phyloP scores from a whole-genome alignment of 2,888 invertebrate species.

The Microctonus hyperodae region DNA sequence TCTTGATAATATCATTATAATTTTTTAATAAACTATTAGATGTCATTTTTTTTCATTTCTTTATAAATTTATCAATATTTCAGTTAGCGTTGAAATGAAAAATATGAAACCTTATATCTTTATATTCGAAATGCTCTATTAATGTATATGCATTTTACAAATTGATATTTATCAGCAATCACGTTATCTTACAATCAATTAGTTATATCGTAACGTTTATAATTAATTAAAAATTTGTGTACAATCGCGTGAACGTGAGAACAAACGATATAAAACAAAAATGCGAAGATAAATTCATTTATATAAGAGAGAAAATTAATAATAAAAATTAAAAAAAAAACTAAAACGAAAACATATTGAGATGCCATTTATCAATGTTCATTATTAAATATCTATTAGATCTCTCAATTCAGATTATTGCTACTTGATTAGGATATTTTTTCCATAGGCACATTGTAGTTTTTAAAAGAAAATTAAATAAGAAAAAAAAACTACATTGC shows the following conservation, averaged over 20 bases:
- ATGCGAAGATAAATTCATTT: background rate
- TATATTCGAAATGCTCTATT: no score
- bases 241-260: background rate
- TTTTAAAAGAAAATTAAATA: background rate
- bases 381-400: background rate
- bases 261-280: background rate
- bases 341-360: background rate
- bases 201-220: background rate
- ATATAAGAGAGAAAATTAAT: background rate
- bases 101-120: no score
- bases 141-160: slow-evolving; percentile 3
- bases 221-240: slow-evolving; percentile 1
- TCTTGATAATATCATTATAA: no score
- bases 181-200: background rate
- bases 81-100: no score
- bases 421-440: slow-evolving; percentile 23
- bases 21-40: no score
- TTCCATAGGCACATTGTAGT: background rate
- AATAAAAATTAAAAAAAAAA: background rate
- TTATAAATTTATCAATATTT: no score
- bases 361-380: background rate
- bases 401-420: slow-evolving; percentile 10
- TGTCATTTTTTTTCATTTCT: no score
- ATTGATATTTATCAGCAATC: background rate
- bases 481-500: background rate